These are phyloP conservation scores for Pseudococcus jackbeardsleyi DNA, from an alignment of 2,888 invertebrate genomes.

Conservation along the genomic window DNA sequence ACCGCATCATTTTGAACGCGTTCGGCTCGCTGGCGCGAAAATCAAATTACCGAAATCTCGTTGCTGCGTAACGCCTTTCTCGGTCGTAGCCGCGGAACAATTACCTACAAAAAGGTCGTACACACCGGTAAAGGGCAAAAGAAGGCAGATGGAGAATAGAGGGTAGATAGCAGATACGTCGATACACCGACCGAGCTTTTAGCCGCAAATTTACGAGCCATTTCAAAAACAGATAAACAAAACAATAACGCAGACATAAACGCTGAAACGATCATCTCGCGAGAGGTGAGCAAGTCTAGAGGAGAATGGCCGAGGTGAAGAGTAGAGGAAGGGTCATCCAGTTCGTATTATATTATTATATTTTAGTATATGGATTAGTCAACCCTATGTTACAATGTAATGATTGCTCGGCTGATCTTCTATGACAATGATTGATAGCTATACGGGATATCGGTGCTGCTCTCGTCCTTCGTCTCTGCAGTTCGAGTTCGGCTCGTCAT, in stretches of 20 bases:
- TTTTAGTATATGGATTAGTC: slow-evolving; percentile 40
- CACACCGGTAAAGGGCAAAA: not conserved
- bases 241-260: slow-evolving; percentile 9
- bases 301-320: not conserved
- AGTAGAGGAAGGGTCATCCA: not conserved
- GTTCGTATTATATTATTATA: not conserved
- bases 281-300: not conserved
- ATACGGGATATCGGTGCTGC: not conserved
- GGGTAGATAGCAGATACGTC: not conserved
- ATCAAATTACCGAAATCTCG: slow-evolving; percentile 1
- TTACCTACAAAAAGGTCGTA: slow-evolving; percentile 11
- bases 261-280: slow-evolving; percentile 4
- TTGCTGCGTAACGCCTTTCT: not conserved
- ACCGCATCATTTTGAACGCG: too few species aligned
- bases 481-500: not conserved
- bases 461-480: too few species aligned
- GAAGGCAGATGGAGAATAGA: not conserved
- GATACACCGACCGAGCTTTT: slow-evolving; percentile 15
- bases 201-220: slow-evolving; percentile 46
- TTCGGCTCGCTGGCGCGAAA: slow-evolving; percentile 9
- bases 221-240: slow-evolving; percentile 53
- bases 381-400: slow-evolving; percentile 48
- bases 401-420: slow-evolving; percentile 47
- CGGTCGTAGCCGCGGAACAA: not conserved
- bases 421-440: slow-evolving; percentile 42